phyloP scores from a whole-genome alignment of 1,140 invertebrate genomes.

The Xylocopa sonorina region DNA sequence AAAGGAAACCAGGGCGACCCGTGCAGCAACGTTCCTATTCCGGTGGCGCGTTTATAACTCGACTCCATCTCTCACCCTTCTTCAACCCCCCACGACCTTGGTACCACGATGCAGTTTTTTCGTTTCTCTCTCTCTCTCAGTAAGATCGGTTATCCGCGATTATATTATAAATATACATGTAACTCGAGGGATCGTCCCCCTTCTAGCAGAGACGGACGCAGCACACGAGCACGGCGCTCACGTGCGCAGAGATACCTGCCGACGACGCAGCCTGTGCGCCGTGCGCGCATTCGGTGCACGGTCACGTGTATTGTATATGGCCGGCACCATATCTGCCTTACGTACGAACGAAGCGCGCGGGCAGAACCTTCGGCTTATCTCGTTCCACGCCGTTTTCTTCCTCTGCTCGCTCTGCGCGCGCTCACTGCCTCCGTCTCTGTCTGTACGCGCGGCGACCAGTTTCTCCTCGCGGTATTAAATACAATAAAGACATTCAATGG shows the following conservation, averaged over 20 bases:
- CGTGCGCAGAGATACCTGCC: constrained; percentile 45
- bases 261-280: constrained; percentile 35
- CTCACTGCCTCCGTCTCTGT: background rate
- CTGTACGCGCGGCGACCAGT: background rate
- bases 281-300: constrained; percentile 52
- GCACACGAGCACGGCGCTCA: constrained; percentile 14
- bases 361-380: constrained; percentile 60
- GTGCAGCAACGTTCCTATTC: constrained; percentile 6
- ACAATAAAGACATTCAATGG: constrained; percentile 80
- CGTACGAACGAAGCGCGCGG: constrained; percentile 38
- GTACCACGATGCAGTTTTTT: constrained; percentile 60
- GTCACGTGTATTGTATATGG: constrained; percentile 57
- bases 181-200: constrained; percentile 48
- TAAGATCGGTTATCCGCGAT: constrained; percentile 74
- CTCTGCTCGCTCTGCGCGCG: background rate
- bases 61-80: constrained; percentile 9
- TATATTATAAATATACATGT: constrained; percentile 75
- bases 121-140: constrained; percentile 60
- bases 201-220: background rate
- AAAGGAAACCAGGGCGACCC: constrained; percentile 52
- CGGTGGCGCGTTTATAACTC: no score
- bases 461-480: constrained; percentile 70
- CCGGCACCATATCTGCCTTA: constrained; percentile 67
- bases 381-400: constrained; percentile 47
- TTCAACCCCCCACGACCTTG: constrained; percentile 58